Evolutionary conservation across 2,113 vertebrate species (phyloP), one percentile per base, ranked within the genome.

Genomic region (Thryonomys swinderianus): DNA sequence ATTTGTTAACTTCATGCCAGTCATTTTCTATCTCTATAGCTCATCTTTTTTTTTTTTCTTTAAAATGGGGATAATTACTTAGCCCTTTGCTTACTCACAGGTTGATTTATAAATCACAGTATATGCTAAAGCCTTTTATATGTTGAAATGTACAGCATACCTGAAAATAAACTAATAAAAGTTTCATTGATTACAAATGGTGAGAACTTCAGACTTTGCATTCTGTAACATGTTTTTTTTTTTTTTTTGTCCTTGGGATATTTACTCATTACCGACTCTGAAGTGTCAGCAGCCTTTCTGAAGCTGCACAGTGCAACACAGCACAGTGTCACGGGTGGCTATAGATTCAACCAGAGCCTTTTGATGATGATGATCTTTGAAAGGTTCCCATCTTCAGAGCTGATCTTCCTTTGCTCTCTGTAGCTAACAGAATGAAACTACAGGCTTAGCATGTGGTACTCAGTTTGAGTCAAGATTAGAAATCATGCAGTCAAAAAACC

Each of bases 401-500:
- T 76, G 74, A 27, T 93, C 85, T 80, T 55, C 40, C 67, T 85
- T 53, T 95, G 48, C 82, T 92, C 83, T 32, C 37, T 57, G 23
- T 10, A 85, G 62, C 37, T 93, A 64, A 94, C 5, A 78, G 85
- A 93, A 74, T 74, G 69, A 80, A 94, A 42, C 96, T 92, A 91
- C 17, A 84, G 51, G 79, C 59, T 91, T 78, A 87, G 40, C n/a
- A 42, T 42, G 74, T 85, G 64, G 82, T 71, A 55, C 34, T 45
- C 2, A 5, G 85, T 78, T 96, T 94, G 48, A 96, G 81, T 91
- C 91, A 93, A 91, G 76, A 42, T 79, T 95, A 85, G 89, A 95
- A 94, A 96, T 95, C 90, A 93, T 32, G 96, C 95, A 96, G 12
- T 97, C 95, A 97, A 95, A 81, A 96, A 97, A 93, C 45, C 71